Conservation (phyloP, 35 echinoderm and acorn worm species). For the Heliocidaris erythrogramma region DNA sequence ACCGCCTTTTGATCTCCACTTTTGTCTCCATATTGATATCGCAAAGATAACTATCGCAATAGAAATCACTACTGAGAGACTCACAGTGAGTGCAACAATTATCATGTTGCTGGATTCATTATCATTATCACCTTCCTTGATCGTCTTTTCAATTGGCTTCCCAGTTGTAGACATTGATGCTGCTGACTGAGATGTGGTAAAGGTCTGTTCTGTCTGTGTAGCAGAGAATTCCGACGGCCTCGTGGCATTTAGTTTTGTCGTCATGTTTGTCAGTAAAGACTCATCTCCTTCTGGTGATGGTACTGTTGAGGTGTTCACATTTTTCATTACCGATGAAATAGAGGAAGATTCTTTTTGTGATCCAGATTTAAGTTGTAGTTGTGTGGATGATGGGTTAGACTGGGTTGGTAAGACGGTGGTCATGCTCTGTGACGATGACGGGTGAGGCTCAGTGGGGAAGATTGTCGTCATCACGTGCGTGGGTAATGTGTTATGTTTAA, state of each 20-base stretch:
- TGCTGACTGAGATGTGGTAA: background rate
- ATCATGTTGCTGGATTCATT: background rate
- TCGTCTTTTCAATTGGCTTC: background rate
- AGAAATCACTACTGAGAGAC: background rate
- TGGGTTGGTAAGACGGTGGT: background rate
- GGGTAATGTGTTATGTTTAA: too few species aligned
- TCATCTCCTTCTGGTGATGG: too few species aligned
- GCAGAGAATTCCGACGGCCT: background rate
- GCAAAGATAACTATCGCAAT: background rate
- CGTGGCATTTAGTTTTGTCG: too few species aligned
- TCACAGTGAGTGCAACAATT: too few species aligned
- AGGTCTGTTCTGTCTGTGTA: background rate
- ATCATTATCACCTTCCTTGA: background rate
- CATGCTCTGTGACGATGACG: background rate
- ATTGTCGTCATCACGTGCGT: background rate
- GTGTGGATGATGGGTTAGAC: too few species aligned
- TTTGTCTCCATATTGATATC: background rate
- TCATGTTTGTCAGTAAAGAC: too few species aligned
- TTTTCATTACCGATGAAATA: too few species aligned
- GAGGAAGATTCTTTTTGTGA: background rate
- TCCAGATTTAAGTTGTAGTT: too few species aligned
- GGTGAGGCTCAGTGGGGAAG: background rate
- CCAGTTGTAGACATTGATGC: background rate
- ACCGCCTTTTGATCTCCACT: background rate
- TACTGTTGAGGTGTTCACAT: too few species aligned